These are phyloP conservation scores for Phocides pigmalion DNA, from an alignment of 1,140 invertebrate species.

Conservation along the genomic window DNA sequence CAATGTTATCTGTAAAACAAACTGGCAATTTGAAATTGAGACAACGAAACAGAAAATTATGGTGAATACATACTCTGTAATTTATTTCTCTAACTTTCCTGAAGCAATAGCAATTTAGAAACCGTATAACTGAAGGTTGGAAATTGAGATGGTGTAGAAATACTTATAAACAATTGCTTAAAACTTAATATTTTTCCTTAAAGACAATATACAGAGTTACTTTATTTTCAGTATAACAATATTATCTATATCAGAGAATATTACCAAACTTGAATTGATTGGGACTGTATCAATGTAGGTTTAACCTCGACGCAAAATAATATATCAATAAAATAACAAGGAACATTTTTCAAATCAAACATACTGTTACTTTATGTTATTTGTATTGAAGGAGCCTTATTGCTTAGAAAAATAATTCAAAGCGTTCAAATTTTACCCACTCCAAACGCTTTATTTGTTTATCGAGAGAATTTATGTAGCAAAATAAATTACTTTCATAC, in stretches of 20 bases:
- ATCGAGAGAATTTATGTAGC: not conserved
- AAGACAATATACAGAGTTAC: not conserved
- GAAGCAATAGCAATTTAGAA: constrained; percentile 2
- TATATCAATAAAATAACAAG: not conserved
- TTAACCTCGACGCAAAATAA: not conserved
- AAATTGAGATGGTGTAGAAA: too few relatives aligned
- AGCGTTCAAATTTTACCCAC: constrained; percentile 29
- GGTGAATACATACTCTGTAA: constrained; percentile 33
- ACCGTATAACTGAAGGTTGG: constrained; percentile 7
- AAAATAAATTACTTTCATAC: constrained; percentile 39
- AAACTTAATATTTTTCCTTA: too few relatives aligned
- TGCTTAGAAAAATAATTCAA: not conserved
- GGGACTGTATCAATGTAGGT: not conserved
- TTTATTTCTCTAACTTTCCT: constrained; percentile 32
- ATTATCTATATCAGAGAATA: too few relatives aligned
- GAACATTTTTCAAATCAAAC: not conserved
- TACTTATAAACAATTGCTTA: too few relatives aligned
- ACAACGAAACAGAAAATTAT: constrained; percentile 37
- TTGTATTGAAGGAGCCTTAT: not conserved
- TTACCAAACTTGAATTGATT: not conserved
- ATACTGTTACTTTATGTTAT: not conserved
- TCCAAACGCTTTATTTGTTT: not conserved
- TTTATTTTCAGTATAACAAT: not conserved
- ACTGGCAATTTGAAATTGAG: not conserved
- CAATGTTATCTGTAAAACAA: not conserved